These are phyloP conservation scores for Orgyia antiqua DNA, from an alignment of 2,888 invertebrate species.

Conservation along the genomic window DNA sequence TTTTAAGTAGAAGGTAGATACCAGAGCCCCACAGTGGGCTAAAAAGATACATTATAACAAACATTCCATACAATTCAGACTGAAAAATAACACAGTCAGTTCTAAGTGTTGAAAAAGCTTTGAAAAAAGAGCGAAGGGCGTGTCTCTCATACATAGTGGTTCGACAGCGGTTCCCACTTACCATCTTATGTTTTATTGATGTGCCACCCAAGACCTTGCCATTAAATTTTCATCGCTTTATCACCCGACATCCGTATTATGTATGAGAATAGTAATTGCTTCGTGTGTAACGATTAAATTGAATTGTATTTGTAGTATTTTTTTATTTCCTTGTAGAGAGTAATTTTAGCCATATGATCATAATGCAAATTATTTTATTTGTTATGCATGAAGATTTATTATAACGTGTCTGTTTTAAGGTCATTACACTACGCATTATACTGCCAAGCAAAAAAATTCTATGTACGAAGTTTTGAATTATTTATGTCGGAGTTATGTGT, in stretches of 20 bases:
- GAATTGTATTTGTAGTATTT: slow-evolving; percentile 6
- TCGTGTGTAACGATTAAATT: slow-evolving; percentile 10
- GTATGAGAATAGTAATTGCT: slow-evolving; percentile 27
- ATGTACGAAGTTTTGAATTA: no score
- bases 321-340: no score
- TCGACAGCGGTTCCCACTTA: slow-evolving; percentile 57
- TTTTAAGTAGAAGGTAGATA: no score
- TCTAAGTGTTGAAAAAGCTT: no score
- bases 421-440: background rate
- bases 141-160: slow-evolving; percentile 29
- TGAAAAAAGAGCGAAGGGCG: slow-evolving; percentile 28
- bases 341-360: no score
- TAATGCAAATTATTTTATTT: no score
- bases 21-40: no score
- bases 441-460: no score
- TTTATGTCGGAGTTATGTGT: no score
- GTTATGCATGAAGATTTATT: no score
- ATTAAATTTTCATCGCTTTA: slow-evolving; percentile 63
- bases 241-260: slow-evolving; percentile 26
- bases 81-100: background rate
- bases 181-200: slow-evolving; percentile 65
- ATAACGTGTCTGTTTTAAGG: background rate
- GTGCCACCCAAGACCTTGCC: slow-evolving; percentile 32
- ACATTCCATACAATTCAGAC: no score
- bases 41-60: no score